Conservation (phyloP, 1,140 invertebrate species). For the Procambarus clarkii region DNA sequence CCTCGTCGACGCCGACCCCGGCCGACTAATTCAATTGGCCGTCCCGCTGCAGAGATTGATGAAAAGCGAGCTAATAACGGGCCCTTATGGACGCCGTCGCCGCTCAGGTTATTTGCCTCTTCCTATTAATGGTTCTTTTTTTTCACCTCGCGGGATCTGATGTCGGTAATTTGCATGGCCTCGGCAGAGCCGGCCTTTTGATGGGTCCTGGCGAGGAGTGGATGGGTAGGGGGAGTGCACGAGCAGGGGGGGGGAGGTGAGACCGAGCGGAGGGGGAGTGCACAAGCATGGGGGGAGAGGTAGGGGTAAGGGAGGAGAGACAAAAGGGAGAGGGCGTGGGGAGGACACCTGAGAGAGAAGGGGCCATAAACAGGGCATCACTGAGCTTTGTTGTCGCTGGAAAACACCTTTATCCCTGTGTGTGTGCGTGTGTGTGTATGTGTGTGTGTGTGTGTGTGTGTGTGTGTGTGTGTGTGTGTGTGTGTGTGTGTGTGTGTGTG, state of each 20-base stretch:
- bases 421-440: slow-evolving; percentile 22
- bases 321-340: not conserved
- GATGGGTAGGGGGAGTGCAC: not conserved
- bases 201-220: not conserved
- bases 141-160: not conserved
- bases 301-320: not conserved
- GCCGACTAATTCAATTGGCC: not conserved
- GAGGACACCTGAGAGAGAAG: too few relatives aligned
- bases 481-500: slow-evolving; percentile 11
- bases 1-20: too few relatives aligned
- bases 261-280: not conserved
- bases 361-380: too few relatives aligned
- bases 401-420: not conserved
- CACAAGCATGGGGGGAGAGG: not conserved
- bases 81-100: too few relatives aligned
- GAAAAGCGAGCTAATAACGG: not conserved
- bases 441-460: slow-evolving; percentile 20
- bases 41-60: not conserved
- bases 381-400: too few relatives aligned
- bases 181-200: not conserved
- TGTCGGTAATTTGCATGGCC: not conserved
- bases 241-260: not conserved
- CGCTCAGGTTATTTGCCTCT: not conserved
- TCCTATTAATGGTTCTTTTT: not conserved
- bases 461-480: slow-evolving; percentile 20